Conservation (phyloP, 2,888 invertebrate species). For the Drosophila siamana region DNA sequence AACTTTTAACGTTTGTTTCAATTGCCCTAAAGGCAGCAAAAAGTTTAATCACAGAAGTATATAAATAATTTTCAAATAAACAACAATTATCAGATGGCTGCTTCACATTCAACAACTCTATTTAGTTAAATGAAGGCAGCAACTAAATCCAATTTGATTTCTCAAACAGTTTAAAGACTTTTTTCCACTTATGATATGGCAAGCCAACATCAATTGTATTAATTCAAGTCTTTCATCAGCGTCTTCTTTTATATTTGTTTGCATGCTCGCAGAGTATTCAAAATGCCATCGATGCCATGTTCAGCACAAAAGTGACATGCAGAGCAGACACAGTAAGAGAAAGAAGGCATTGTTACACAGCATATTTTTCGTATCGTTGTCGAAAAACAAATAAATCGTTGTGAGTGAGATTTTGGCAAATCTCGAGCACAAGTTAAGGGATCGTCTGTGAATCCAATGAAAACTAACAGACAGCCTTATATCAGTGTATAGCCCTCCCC, state of each 20-base stretch:
- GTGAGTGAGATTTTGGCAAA: constrained; percentile 5
- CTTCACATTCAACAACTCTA: too few species aligned
- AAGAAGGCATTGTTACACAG: not conserved
- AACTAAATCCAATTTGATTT: too few species aligned
- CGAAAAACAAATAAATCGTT: not conserved
- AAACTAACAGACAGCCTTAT: constrained; percentile 35
- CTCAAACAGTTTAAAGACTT: too few species aligned
- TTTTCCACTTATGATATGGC: too few species aligned
- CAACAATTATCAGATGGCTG: too few species aligned
- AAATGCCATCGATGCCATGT: not conserved
- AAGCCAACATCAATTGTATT: too few species aligned
- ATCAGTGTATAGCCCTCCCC: not conserved
- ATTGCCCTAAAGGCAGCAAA: too few species aligned
- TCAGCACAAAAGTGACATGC: not conserved
- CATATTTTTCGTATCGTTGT: not conserved
- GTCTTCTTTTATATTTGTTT: not conserved
- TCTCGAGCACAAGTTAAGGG: constrained; percentile 1
- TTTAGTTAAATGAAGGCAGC: too few species aligned
- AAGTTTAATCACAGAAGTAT: too few species aligned
- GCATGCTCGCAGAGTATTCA: not conserved
- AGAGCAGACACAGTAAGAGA: not conserved
- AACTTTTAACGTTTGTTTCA: too few species aligned
- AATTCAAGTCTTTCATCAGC: too few species aligned
- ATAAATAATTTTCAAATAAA: too few species aligned
- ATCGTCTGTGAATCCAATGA: not conserved